phyloP scores from a whole-genome alignment of 2,113 vertebrate species.

The Muscicapa adusta region DNA sequence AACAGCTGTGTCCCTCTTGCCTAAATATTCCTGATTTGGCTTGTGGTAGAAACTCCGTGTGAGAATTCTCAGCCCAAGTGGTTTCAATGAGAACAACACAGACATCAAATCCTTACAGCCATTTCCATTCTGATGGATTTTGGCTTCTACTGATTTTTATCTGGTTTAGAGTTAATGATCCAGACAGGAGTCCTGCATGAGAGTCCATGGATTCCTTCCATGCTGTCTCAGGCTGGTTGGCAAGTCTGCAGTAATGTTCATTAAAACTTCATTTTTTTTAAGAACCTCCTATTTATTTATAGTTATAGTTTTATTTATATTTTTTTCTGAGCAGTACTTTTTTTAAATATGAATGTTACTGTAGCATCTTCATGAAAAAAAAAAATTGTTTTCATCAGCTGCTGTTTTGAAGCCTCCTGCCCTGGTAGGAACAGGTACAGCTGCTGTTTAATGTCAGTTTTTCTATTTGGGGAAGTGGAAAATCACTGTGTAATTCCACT shows the following conservation, averaged over 20 bases:
- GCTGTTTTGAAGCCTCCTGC: background rate
- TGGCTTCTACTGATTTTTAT: background rate
- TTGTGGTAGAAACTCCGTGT: background rate
- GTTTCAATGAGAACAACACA: background rate
- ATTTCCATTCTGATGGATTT: background rate
- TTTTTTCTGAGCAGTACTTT: background rate
- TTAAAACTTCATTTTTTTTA: background rate
- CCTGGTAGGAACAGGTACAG: rapidly evolving
- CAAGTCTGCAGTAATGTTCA: background rate
- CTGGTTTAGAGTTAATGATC: background rate
- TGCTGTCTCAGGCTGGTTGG: background rate
- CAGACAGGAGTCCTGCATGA: background rate
- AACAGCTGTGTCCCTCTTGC: background rate
- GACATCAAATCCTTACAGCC: background rate
- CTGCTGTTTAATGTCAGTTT: background rate
- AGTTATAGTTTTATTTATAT: background rate
- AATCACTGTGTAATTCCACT: background rate
- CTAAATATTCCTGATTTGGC: background rate
- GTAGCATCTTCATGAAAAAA: background rate
- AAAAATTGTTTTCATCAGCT: rapidly evolving
- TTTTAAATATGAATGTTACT: background rate
- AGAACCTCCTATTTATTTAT: background rate
- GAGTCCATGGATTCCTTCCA: background rate
- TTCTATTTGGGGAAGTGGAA: background rate
- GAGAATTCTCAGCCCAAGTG: background rate